Conservation (phyloP, 2,113 vertebrate genomes). For the Oophaga pumilio region DNA sequence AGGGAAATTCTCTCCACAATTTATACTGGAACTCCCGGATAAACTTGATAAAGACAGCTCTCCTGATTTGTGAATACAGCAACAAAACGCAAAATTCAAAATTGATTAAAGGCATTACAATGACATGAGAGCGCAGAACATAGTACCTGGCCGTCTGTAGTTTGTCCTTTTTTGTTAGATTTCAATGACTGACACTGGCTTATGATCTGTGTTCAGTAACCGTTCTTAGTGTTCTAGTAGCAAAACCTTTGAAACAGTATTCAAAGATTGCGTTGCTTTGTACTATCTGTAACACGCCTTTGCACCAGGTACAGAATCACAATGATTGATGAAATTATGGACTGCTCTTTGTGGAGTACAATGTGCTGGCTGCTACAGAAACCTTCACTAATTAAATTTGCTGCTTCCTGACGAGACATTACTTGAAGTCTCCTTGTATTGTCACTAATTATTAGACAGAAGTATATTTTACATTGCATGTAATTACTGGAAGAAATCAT, state of each 20-base stretch:
- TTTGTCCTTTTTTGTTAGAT: conserved; percentile 5
- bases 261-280: conserved; percentile 23
- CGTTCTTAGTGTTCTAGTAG: background rate
- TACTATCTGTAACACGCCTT: conserved; percentile 14
- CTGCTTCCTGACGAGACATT: conserved; percentile 26
- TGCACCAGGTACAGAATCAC: conserved; percentile 1
- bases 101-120: background rate
- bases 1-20: background rate
- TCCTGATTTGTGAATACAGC: background rate
- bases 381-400: conserved; percentile 22
- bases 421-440: conserved; percentile 11
- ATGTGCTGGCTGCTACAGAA: background rate
- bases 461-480: conserved; percentile 2
- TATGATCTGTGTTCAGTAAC: conserved; percentile 13
- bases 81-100: background rate
- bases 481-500: conserved; percentile 12
- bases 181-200: background rate
- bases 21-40: background rate
- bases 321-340: conserved; percentile 12
- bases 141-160: background rate
- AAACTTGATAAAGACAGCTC: background rate
- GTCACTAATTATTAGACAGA: conserved; percentile 37
- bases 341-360: background rate
- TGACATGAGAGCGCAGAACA: background rate
- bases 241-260: background rate